Percentiles rank a stretch among this genome's conserved stretches.
Evolutionary conservation across 92 coral and sea anemone genomes (phyloP).

Genomic region (Zoanthus solanderi): DNA sequence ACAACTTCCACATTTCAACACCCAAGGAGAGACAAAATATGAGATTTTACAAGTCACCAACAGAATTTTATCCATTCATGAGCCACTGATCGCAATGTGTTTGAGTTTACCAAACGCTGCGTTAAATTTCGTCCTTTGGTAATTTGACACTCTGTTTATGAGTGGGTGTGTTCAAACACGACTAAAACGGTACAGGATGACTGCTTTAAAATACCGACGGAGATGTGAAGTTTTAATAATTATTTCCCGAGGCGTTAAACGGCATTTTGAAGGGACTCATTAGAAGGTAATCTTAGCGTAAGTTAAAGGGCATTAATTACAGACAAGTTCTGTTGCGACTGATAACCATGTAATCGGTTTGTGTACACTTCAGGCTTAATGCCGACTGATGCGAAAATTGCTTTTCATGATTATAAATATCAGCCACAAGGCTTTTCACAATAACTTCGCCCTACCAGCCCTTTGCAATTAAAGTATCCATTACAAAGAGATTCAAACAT

Average conservation of each 20-base stretch:
- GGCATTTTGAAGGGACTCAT: not conserved
- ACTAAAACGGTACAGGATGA: not conserved
- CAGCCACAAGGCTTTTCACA: not conserved
- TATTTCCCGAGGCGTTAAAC: slow-evolving; percentile 1
- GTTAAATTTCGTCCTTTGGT: not conserved
- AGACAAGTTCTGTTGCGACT: not conserved
- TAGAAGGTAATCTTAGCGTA: not conserved
- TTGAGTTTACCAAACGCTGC: not conserved
- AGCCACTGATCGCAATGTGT: not conserved
- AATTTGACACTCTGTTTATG: slow-evolving; percentile 5
- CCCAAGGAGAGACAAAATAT: not conserved
- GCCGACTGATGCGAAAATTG: not conserved
- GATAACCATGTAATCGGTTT: not conserved
- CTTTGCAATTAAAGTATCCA: slow-evolving; percentile 10
- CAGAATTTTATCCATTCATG: not conserved
- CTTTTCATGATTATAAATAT: no score
- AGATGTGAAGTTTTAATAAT: not conserved
- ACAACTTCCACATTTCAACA: slow-evolving; percentile 10
- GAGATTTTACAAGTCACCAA: not conserved
- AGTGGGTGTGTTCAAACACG: not conserved
- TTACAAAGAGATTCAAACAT: not conserved
- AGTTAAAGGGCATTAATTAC: not conserved
- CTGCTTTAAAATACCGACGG: not conserved
- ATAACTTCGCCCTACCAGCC: not conserved
- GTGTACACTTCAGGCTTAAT: not conserved